These are phyloP conservation scores for Drosophila sechellia DNA, from an alignment of 1,140 invertebrate genomes.

Conservation along the genomic window DNA sequence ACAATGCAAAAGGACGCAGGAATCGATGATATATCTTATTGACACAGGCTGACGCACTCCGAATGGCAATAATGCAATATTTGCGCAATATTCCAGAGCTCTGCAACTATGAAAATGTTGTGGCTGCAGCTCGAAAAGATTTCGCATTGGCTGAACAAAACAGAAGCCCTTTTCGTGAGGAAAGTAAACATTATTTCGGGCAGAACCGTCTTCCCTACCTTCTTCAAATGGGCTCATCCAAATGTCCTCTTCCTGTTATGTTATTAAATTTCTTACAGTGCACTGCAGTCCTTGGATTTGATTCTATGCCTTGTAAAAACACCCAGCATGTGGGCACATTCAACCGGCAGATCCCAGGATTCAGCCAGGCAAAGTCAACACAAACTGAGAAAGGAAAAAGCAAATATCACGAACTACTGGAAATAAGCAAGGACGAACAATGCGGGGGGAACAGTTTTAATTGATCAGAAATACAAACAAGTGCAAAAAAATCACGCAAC, in stretches of 20 bases:
- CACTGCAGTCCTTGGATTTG: slow-evolving; percentile 21
- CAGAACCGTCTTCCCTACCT: not conserved
- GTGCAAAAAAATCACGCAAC: slow-evolving; percentile 62
- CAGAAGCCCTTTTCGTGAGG: slow-evolving; percentile 30
- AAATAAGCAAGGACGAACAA: slow-evolving; percentile 40
- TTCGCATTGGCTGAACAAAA: slow-evolving; percentile 28
- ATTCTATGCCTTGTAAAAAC: slow-evolving; percentile 24
- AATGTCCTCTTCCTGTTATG: too few relatives aligned
- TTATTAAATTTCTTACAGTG: slow-evolving; percentile 45
- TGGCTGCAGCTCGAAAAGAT: slow-evolving; percentile 66
- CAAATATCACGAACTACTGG: slow-evolving; percentile 70
- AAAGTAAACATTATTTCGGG: slow-evolving; percentile 41
- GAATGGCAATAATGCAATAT: slow-evolving; percentile 65
- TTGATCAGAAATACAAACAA: slow-evolving; percentile 82
- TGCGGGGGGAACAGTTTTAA: slow-evolving; percentile 62
- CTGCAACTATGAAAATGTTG: slow-evolving; percentile 78
- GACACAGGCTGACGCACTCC: slow-evolving; percentile 31
- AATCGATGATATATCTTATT: slow-evolving; percentile 46
- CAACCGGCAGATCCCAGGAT: slow-evolving; percentile 22
- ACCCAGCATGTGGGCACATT: slow-evolving; percentile 78
- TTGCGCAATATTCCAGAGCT: slow-evolving; percentile 73
- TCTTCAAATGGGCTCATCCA: too few relatives aligned
- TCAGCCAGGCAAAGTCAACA: slow-evolving; percentile 55
- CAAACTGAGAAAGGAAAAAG: slow-evolving; percentile 41
- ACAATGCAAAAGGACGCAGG: slow-evolving; percentile 35